These are phyloP conservation scores for Knipowitschia caucasica DNA, from an alignment of 2,797 vertebrate genomes.

Conservation along the genomic window DNA sequence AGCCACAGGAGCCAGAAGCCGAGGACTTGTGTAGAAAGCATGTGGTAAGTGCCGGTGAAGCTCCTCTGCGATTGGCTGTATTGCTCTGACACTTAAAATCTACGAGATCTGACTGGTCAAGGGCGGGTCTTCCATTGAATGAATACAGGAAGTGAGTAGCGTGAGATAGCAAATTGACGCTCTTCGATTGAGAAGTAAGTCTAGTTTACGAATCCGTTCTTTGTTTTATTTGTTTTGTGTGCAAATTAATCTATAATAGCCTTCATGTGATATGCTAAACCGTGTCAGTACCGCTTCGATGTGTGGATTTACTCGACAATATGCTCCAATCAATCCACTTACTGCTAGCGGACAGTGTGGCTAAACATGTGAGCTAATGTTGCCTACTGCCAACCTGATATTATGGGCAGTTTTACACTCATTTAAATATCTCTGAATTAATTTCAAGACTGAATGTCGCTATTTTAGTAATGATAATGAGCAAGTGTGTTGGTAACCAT, in stretches of 20 bases:
- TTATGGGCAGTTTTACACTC: too few relatives aligned
- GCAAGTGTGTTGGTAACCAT: too few relatives aligned
- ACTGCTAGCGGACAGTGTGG: constrained; percentile 13
- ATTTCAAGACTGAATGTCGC: too few relatives aligned
- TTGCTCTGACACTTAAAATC: constrained; percentile 7
- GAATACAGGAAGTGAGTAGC: constrained; percentile 68
- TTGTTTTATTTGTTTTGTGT: not conserved
- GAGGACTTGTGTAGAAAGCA: not conserved
- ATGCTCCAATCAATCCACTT: constrained; percentile 5
- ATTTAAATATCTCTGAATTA: too few relatives aligned
- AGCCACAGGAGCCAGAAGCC: not conserved
- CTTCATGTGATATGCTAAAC: not conserved
- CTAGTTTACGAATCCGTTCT: not conserved
- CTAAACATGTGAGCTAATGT: constrained; percentile 49
- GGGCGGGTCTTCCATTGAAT: constrained; percentile 60
- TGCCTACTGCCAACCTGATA: not conserved
- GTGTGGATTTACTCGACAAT: not conserved
- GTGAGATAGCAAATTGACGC: constrained; percentile 79
- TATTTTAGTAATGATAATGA: too few relatives aligned
- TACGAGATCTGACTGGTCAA: constrained; percentile 55
- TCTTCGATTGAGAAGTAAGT: constrained; percentile 27
- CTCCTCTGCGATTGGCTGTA: constrained; percentile 43
- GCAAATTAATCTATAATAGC: not conserved
- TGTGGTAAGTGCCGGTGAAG: not conserved
- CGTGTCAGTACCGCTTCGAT: not conserved